phyloP scores from a whole-genome alignment of 2,888 invertebrate genomes.

The Drosophila barbarae region DNA sequence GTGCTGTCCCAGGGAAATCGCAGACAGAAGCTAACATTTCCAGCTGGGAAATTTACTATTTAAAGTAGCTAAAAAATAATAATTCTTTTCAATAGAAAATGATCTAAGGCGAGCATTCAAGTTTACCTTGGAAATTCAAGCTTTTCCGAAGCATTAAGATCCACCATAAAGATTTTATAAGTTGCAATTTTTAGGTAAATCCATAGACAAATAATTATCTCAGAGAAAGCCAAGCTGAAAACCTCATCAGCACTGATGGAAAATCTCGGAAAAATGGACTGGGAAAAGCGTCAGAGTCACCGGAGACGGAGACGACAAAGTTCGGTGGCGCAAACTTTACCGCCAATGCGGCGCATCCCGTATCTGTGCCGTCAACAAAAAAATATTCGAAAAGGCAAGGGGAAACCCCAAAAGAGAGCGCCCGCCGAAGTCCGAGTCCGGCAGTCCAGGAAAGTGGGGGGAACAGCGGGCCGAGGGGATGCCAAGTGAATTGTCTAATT shows the following conservation, averaged over 20 bases:
- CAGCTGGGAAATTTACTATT: background rate
- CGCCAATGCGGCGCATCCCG: conserved; percentile 70
- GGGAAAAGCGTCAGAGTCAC: conserved; percentile 17
- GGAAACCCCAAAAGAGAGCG: conserved; percentile 51
- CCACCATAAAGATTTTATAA: background rate
- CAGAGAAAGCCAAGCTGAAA: background rate
- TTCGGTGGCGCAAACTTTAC: conserved; percentile 67
- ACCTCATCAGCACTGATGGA: conserved; percentile 3
- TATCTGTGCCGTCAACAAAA: conserved; percentile 66
- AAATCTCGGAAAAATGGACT: background rate
- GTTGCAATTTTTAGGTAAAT: background rate
- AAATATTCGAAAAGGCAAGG: conserved; percentile 45
- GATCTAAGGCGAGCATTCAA: too few species aligned
- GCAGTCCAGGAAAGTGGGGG: conserved; percentile 11
- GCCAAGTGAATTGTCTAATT: conserved; percentile 72
- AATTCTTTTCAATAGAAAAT: too few species aligned
- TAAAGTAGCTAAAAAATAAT: too few species aligned
- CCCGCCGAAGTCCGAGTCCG: conserved; percentile 10
- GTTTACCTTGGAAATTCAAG: background rate
- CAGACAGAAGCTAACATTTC: background rate
- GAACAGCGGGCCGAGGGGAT: conserved; percentile 11
- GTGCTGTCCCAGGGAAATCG: background rate
- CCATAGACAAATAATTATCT: background rate
- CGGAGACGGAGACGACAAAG: conserved; percentile 51
- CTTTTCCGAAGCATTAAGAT: background rate